These are phyloP conservation scores for Diadophis punctatus DNA, from an alignment of 2,113 vertebrate genomes.

Conservation along the genomic window DNA sequence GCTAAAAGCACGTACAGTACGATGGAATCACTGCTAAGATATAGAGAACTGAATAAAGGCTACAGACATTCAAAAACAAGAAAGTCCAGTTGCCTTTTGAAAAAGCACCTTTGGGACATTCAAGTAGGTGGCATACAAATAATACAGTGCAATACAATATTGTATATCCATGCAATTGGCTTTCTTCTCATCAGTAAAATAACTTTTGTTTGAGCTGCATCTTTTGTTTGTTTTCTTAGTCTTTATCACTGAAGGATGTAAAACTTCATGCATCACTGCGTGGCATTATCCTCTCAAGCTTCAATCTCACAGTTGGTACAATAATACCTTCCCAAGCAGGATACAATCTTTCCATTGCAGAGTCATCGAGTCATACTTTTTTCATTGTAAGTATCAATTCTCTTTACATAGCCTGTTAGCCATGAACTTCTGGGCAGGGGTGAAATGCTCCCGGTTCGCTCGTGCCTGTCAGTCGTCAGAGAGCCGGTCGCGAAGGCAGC, in stretches of 20 bases:
- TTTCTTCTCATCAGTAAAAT: background rate
- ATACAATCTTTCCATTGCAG: constrained; percentile 69
- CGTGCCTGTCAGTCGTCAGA: no score
- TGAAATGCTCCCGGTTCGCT: no score
- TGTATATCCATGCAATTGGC: background rate
- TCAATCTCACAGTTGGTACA: constrained; percentile 70
- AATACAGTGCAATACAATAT: background rate
- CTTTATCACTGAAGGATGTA: constrained; percentile 82
- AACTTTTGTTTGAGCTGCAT: background rate
- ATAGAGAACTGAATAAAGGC: background rate
- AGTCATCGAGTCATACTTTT: constrained; percentile 58
- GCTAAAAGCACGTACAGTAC: background rate
- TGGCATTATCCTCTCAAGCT: constrained; percentile 71
- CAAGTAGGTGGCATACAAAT: background rate
- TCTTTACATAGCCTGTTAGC: background rate
- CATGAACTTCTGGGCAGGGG: background rate
- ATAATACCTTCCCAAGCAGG: constrained; percentile 78
- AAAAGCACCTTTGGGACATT: no score
- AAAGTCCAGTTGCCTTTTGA: no score
- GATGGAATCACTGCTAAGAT: background rate
- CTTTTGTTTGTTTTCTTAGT: constrained; percentile 63
- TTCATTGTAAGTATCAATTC: constrained; percentile 33
- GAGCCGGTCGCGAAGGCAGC: no score
- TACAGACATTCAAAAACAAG: background rate
- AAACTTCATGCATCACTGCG: constrained; percentile 84